phyloP scores from a whole-genome alignment of 2,113 vertebrate species.

The Leuciscus idus region DNA sequence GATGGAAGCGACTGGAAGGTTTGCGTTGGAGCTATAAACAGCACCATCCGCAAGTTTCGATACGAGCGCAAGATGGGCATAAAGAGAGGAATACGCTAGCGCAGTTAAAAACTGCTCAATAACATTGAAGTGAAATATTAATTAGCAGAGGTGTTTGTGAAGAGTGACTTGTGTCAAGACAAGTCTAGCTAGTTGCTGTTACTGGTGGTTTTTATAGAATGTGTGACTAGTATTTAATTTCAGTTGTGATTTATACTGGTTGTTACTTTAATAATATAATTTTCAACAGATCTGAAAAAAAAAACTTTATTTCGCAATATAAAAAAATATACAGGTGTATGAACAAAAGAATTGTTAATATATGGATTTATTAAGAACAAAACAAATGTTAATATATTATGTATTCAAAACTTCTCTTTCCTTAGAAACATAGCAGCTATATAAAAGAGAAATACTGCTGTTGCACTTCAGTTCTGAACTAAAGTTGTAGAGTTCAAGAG shows the following conservation, averaged over 20 bases:
- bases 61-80: slow-evolving; percentile 61
- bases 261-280: neutral
- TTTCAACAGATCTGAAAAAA: neutral
- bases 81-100: slow-evolving; percentile 5
- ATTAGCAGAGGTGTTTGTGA: neutral
- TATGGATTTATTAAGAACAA: neutral
- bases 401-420: neutral
- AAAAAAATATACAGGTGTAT: neutral
- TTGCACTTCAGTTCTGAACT: neutral
- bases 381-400: slow-evolving; percentile 10
- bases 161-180: neutral
- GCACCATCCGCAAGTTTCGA: slow-evolving; percentile 73
- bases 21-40: slow-evolving; percentile 79
- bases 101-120: neutral
- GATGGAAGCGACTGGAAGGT: slow-evolving; percentile 78
- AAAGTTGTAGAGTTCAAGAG: neutral
- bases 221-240: neutral
- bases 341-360: neutral
- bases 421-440: neutral
- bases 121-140: neutral
- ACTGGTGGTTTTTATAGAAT: neutral
- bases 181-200: neutral
- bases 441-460: neutral
- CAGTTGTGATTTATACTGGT: neutral
- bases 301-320: slow-evolving; percentile 6